Evolutionary conservation across 1,140 invertebrate genomes (phyloP).

Genomic region (Sogatella furcifera): DNA sequence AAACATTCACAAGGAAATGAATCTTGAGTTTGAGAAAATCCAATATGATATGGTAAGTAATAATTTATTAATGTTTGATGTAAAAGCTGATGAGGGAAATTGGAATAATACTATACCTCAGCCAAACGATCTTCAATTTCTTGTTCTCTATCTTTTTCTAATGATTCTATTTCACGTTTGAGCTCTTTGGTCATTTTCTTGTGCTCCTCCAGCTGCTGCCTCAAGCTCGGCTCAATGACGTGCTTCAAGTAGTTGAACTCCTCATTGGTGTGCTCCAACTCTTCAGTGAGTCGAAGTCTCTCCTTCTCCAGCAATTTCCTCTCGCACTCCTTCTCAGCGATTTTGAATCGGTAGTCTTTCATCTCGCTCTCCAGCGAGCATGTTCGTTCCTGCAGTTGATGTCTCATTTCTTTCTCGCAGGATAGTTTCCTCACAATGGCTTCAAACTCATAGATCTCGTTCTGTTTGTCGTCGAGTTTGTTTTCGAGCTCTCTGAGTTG

Average conservation of each 20-base stretch:
- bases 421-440: constrained; percentile 9
- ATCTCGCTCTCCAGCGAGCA: constrained; percentile 12
- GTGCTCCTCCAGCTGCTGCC: background rate
- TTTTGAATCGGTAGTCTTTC: background rate
- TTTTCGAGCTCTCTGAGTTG: constrained; percentile 32
- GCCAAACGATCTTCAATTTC: background rate
- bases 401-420: constrained; percentile 9
- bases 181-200: constrained; percentile 7
- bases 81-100: too few relatives aligned
- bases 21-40: constrained; percentile 7
- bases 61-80: too few relatives aligned
- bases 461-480: constrained; percentile 26
- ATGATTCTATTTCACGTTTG: constrained; percentile 9
- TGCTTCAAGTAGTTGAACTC: constrained; percentile 9
- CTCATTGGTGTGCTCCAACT: background rate
- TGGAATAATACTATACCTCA: background rate
- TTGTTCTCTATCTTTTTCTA: constrained; percentile 9
- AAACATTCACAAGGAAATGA: too few relatives aligned
- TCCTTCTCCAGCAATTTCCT: constrained; percentile 10
- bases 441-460: constrained; percentile 16
- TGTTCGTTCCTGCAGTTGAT: constrained; percentile 12
- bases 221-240: background rate
- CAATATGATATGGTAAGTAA: constrained; percentile 8
- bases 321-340: background rate
- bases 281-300: background rate